Evolutionary conservation across 2,888 invertebrate genomes (phyloP), one percentile per base, ranked within the genome.

Genomic region (Dorcus parallelipipedus): DNA sequence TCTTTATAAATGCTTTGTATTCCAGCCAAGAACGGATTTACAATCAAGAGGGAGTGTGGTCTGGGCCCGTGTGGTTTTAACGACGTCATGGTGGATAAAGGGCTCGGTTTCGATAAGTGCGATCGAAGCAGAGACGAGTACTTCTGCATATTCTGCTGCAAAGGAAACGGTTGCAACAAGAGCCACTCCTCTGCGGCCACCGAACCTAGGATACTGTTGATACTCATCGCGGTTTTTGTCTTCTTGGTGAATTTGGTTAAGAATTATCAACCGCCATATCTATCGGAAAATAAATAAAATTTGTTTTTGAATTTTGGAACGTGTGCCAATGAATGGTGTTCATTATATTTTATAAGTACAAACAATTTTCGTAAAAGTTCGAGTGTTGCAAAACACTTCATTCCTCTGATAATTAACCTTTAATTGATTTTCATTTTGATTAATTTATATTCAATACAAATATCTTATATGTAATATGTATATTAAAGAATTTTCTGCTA

Each of bases 131-230:
- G 73, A 60, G 69, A 76, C 49, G 76, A 79, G 56, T 79, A 73
- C 66, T 79, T 76, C 61, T 80, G 80, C 62, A 68, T 79, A 3
- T 74, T 73, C 62, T 80, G 80, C 67, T 80, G 80, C 64, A 72
- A 65, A 53, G 73, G 72, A 48, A 76, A 66, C 61, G 80, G 78
- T 3, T 80, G 80, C 64, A 80, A 80, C 66, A 74, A 74, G 62
- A 75, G 66, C 54, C 26, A 1, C 20, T 45, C 57, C 6, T 59
- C 60, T 2, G 10, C 47, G 14, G 38, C 43, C 10, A 33, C 33
- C 17, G 43, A 47, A 17, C 23, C 39, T 38, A 53, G 38, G 50
- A 38, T 53, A 33, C 38, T 53, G 33, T 43, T 60, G 5, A 20
- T 49, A 10, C n/a, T 56, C 48, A 47, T 49, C 9, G 14, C 54